Conservation (phyloP, 2,113 vertebrate genomes). For the Pteropus alecto region DNA sequence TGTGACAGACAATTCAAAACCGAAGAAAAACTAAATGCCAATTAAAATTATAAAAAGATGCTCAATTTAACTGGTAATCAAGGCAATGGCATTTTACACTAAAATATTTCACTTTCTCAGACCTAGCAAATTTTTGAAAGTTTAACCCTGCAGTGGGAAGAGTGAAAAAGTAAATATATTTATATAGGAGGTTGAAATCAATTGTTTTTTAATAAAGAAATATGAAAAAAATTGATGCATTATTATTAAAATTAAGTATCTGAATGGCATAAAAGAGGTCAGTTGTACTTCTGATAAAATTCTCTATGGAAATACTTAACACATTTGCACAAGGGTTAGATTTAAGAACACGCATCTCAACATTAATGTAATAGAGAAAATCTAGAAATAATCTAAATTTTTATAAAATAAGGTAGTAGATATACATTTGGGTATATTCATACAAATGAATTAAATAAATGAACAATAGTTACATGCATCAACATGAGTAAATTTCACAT, state of each 20-base stretch:
- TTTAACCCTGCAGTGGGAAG: background rate
- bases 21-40: background rate
- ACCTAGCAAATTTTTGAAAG: background rate
- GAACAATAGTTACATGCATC: background rate
- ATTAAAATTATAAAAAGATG: background rate
- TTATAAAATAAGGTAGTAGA: background rate
- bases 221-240: background rate
- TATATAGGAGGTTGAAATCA: background rate
- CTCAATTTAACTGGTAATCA: background rate
- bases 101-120: background rate
- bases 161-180: background rate
- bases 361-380: no score
- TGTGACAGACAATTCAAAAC: background rate
- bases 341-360: no score
- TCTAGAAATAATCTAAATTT: background rate
- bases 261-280: background rate
- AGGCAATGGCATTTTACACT: background rate
- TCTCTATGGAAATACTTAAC: background rate
- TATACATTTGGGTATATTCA: background rate
- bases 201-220: background rate
- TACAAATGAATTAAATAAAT: background rate
- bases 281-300: background rate
- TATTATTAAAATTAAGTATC: background rate
- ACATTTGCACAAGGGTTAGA: background rate
- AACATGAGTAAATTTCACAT: background rate